Conservation (phyloP, 2,888 invertebrate species). For the Perdita meconis region DNA sequence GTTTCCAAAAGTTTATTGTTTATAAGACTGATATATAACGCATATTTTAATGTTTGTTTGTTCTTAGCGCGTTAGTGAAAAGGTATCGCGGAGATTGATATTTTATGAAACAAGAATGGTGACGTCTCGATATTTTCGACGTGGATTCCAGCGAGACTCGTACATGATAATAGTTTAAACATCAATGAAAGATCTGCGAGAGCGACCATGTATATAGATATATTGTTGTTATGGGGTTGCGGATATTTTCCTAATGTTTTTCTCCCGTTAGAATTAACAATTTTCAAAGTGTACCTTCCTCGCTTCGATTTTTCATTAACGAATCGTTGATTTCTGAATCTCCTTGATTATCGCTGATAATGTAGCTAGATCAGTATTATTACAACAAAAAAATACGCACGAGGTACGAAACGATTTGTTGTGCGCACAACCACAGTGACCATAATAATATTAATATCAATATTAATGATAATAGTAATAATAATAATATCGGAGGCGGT, state of each 20-base stretch:
- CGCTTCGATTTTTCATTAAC: slow-evolving; percentile 21
- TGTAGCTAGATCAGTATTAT: slow-evolving; percentile 52
- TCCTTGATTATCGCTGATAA: slow-evolving; percentile 24
- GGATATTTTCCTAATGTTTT: slow-evolving; percentile 67
- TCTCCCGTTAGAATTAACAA: slow-evolving; percentile 52
- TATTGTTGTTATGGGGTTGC: slow-evolving; percentile 32
- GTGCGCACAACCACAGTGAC: slow-evolving; percentile 52
- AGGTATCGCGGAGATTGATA: slow-evolving; percentile 19
- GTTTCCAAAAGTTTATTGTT: slow-evolving; percentile 64
- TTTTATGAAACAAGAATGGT: slow-evolving; percentile 17
- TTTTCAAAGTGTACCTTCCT: slow-evolving; percentile 55
- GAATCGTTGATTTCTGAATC: slow-evolving; percentile 22
- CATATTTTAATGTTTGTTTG: slow-evolving; percentile 50
- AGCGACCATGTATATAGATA: background rate
- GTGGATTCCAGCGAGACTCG: slow-evolving; percentile 12
- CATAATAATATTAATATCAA: slow-evolving; percentile 33
- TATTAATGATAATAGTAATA: background rate
- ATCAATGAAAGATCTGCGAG: slow-evolving; percentile 2
- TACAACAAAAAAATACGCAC: slow-evolving; percentile 43
- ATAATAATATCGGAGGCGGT: slow-evolving; percentile 24
- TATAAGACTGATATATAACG: slow-evolving; percentile 64
- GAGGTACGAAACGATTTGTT: slow-evolving; percentile 36
- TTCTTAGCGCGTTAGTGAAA: slow-evolving; percentile 30
- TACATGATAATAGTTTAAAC: background rate
- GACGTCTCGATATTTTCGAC: slow-evolving; percentile 19